A percentile compares a stretch with the other conserved stretches of the same genome.
Conservation (phyloP, 1,140 invertebrate genomes). For the Zaprionus tsacasi region DNA sequence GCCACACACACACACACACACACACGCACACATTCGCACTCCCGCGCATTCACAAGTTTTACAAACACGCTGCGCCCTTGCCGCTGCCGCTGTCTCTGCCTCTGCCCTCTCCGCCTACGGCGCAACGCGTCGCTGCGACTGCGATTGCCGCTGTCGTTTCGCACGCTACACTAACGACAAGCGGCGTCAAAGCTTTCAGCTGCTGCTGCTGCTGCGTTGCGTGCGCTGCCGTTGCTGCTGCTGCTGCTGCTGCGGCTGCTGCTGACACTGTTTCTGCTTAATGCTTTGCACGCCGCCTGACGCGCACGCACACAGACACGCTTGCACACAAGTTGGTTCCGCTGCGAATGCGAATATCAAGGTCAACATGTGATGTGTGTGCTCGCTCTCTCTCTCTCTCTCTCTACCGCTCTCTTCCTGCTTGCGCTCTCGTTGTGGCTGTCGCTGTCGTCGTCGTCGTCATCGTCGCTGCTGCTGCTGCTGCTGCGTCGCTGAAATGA, state of each 20-base stretch:
- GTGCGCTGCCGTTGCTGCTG: constrained; percentile 60
- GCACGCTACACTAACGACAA: constrained; percentile 55
- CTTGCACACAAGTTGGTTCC: constrained; percentile 69
- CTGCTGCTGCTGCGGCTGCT: constrained; percentile 51
- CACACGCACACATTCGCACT: constrained; percentile 13
- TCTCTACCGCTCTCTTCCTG: constrained; percentile 8
- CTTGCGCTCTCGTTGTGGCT: neutral
- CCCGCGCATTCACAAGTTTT: constrained; percentile 47
- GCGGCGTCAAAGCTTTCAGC: constrained; percentile 46
- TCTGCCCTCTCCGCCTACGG: neutral
- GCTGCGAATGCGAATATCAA: constrained; percentile 83
- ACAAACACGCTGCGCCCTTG: constrained; percentile 50
- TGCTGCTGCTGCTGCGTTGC: constrained; percentile 63
- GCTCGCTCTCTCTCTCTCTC: constrained; percentile 29
- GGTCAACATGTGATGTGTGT: constrained; percentile 78
- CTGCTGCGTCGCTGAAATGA: constrained; percentile 46
- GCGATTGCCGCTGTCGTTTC: constrained; percentile 27
- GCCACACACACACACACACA: constrained; percentile 8
- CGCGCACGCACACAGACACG: constrained; percentile 16
- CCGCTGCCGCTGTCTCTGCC: neutral
- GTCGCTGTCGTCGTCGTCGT: constrained; percentile 9
- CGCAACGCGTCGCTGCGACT: neutral
- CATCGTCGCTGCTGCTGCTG: constrained; percentile 16
- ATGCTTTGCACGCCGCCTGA: constrained; percentile 59
- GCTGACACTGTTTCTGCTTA: constrained; percentile 59